Conservation (phyloP, 2,888 invertebrate species). For the Euspilapteryx auroguttella region DNA sequence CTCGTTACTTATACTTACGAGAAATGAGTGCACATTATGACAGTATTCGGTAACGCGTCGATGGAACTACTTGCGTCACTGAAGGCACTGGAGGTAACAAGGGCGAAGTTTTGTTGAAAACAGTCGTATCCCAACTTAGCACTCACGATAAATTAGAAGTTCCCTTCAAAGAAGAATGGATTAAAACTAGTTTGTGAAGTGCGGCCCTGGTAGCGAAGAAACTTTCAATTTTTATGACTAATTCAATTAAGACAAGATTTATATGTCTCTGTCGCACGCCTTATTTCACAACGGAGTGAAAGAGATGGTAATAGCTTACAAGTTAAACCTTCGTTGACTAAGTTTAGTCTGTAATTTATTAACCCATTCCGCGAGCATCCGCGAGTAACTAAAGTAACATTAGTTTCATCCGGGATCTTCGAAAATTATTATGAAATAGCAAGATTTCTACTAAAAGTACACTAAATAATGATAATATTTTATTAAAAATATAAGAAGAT, state of each 20-base stretch:
- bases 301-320: slow-evolving; percentile 15
- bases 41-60: too few relatives aligned
- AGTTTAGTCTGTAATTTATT: slow-evolving; percentile 27
- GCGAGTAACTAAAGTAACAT: slow-evolving; percentile 18
- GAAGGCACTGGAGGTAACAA: too few relatives aligned
- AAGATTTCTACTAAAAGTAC: slow-evolving; percentile 3
- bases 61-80: too few relatives aligned
- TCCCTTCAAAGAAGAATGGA: slow-evolving; percentile 52
- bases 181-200: slow-evolving; percentile 51
- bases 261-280: slow-evolving; percentile 29
- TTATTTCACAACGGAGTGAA: slow-evolving; percentile 20
- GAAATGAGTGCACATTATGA: too few relatives aligned
- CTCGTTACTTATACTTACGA: too few relatives aligned
- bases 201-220: slow-evolving; percentile 35
- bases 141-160: slow-evolving; percentile 58
- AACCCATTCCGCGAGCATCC: slow-evolving; percentile 21
- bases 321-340: slow-evolving; percentile 23
- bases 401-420: slow-evolving; percentile 12
- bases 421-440: slow-evolving; percentile 12
- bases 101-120: slow-evolving; percentile 35
- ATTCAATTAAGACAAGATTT: slow-evolving; percentile 50
- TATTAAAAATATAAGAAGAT: too few relatives aligned
- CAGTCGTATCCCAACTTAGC: slow-evolving; percentile 42
- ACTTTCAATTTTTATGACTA: slow-evolving; percentile 60
- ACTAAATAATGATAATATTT: slow-evolving; percentile 7